Evolutionary conservation across 2,888 invertebrate genomes (phyloP), one percentile per base, ranked within the genome.

Genomic region (Mesorhabditis spiculigera): DNA sequence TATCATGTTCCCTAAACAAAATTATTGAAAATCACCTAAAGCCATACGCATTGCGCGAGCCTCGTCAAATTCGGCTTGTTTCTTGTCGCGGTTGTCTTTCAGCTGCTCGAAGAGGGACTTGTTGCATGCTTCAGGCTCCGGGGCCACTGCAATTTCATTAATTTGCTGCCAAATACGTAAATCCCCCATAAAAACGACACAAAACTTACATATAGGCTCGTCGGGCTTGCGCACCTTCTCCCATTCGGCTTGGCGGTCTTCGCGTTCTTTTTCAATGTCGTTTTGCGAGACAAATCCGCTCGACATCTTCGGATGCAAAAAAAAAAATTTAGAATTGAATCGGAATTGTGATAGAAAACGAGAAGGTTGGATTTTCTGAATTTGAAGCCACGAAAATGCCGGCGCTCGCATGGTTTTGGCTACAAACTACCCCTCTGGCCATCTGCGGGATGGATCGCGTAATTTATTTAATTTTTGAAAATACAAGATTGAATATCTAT

Each of bases 1-100:
- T 4, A 90, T 89, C 86, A 90, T 88, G 83, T 90, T 90, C 82
- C 89, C 90, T 90, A 80, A 42, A 85, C 28, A 1, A 28, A 1
- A 28, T 28, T 28, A 28, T 1, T 28, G 28, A 28, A 41, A 43
- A 43, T 63, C 13, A 13, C 3, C 5, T 45, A 65, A 67, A 45
- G n/a, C 88, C 91, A 89, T 88, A 95, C 95, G 95, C n/a, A 96
- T 89, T 88, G 93, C 93, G 84, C 93, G 93, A 4, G 94, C 92
- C 86, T 97, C 97, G 86, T 96, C 95, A 89, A 91, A 93, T 88
- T 97, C 97, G 41, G 93, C 90, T 78, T 97, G 93, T 82, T 93
- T 93, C 86, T 92, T 93, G 80, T 92, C 90, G 86, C 93, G 93
- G 86, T 96, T 95, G 82, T 95, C 95, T 86, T 95, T 92, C 10